These are phyloP conservation scores for Congeria kusceri DNA, from an alignment of 2,888 invertebrate species.

Conservation along the genomic window DNA sequence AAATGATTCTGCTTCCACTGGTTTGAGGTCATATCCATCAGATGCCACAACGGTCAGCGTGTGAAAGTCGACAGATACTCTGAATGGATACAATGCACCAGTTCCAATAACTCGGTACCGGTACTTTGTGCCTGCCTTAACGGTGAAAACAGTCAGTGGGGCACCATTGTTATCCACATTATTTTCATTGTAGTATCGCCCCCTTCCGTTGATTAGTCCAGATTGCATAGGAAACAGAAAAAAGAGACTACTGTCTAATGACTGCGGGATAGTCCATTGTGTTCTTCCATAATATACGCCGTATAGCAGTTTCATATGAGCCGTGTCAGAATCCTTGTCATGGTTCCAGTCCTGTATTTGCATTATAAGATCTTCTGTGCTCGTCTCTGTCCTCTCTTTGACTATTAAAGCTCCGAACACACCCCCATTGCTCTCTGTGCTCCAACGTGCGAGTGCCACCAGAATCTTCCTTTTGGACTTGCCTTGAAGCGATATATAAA, in stretches of 20 bases:
- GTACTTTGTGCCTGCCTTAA: slow-evolving; percentile 56
- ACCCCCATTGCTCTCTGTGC: slow-evolving; percentile 78
- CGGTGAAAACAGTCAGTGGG: slow-evolving; percentile 65
- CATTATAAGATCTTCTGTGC: slow-evolving; percentile 41
- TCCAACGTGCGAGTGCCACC: slow-evolving; percentile 76
- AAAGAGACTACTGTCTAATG: slow-evolving; percentile 42
- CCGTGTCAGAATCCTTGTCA: slow-evolving; percentile 52
- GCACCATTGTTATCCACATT: slow-evolving; percentile 49
- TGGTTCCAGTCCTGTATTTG: slow-evolving; percentile 68
- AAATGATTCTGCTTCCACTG: slow-evolving; percentile 65
- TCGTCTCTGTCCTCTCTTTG: slow-evolving; percentile 47
- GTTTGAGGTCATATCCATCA: slow-evolving; percentile 74
- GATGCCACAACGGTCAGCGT: slow-evolving; percentile 67
- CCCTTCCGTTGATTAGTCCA: slow-evolving; percentile 71
- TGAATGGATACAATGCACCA: slow-evolving; percentile 69
- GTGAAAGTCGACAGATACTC: slow-evolving; percentile 74
- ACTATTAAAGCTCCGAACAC: slow-evolving; percentile 78
- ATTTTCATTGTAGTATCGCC: slow-evolving; percentile 44
- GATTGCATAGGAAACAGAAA: slow-evolving; percentile 43
- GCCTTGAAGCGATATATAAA: slow-evolving; percentile 79
- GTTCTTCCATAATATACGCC: slow-evolving; percentile 45
- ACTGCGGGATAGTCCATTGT: slow-evolving; percentile 2
- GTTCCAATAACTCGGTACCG: slow-evolving; percentile 73
- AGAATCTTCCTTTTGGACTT: slow-evolving; percentile 71
- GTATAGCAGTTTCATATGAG: slow-evolving; percentile 32